These are phyloP conservation scores for Zaprionus taronus DNA, from an alignment of 1,140 invertebrate genomes.

Conservation along the genomic window DNA sequence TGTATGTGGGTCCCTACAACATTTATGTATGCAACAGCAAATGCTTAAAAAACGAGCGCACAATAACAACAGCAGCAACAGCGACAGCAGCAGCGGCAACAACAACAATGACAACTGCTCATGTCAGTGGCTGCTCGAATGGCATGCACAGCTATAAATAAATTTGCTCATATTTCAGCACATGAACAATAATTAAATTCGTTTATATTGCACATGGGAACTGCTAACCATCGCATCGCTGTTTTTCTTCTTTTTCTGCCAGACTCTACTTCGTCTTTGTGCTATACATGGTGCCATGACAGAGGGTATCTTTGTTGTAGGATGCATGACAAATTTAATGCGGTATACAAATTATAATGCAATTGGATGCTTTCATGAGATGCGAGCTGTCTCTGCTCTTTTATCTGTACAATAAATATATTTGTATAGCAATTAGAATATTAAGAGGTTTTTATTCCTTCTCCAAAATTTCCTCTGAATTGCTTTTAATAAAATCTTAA, in stretches of 20 bases:
- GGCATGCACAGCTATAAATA: slow-evolving; percentile 72
- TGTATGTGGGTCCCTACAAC: slow-evolving; percentile 25
- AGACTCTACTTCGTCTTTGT: slow-evolving; percentile 37
- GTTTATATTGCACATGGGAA: slow-evolving; percentile 73
- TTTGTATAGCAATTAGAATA: neutral
- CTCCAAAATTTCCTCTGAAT: too few species aligned
- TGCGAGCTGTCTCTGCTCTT: neutral
- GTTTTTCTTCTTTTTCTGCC: neutral
- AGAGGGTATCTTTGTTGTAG: neutral
- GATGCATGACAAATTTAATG: neutral
- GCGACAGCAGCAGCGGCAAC: slow-evolving; percentile 46
- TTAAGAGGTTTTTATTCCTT: too few species aligned
- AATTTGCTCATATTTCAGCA: slow-evolving; percentile 80
- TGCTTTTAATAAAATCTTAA: too few species aligned
- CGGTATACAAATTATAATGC: neutral
- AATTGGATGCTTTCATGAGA: neutral
- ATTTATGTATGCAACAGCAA: slow-evolving; percentile 66
- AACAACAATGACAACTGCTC: slow-evolving; percentile 43
- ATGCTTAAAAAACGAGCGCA: slow-evolving; percentile 47
- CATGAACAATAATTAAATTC: slow-evolving; percentile 83
- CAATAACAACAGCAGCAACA: slow-evolving; percentile 34
- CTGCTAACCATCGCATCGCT: slow-evolving; percentile 49
- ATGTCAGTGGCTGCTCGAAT: slow-evolving; percentile 39
- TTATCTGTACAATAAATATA: neutral
- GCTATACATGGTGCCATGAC: neutral